These are phyloP conservation scores for Graptemys geographica DNA, from an alignment of 2,797 vertebrate species.

Conservation along the genomic window DNA sequence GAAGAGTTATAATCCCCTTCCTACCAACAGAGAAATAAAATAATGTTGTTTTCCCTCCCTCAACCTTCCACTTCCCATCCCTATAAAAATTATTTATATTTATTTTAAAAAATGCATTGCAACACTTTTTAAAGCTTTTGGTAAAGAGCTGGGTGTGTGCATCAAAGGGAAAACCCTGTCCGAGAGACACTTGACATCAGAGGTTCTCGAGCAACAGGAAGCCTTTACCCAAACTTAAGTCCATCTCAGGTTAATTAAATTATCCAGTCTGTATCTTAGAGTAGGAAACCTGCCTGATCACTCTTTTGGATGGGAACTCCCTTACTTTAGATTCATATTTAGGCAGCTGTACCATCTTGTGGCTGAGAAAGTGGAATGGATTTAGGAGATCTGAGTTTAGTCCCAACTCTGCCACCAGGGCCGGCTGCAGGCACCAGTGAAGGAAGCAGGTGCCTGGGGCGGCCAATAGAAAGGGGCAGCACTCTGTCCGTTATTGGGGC, in stretches of 20 bases:
- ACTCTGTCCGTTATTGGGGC: no score
- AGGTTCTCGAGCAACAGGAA: constrained; percentile 44
- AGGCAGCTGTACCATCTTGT: constrained; percentile 23
- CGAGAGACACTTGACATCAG: constrained; percentile 30
- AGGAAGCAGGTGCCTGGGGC: no score
- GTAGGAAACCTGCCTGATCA: not conserved
- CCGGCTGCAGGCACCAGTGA: no score
- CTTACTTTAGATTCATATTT: constrained; percentile 22
- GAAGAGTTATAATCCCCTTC: constrained; percentile 61
- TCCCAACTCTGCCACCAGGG: constrained; percentile 41
- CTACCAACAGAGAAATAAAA: constrained; percentile 49
- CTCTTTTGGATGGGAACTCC: not conserved
- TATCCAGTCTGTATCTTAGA: not conserved
- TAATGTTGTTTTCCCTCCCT: not conserved
- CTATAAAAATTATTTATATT: not conserved
- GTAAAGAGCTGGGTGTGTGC: not conserved
- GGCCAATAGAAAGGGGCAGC: no score
- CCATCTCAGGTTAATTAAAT: not conserved
- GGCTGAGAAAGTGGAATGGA: constrained; percentile 47
- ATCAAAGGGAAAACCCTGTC: not conserved
- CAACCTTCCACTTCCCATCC: not conserved
- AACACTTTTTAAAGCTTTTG: not conserved
- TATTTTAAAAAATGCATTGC: not conserved
- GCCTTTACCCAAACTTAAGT: constrained; percentile 44
- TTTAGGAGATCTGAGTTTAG: constrained; percentile 55